Percentiles rank a stretch among this genome's conserved stretches.
These are phyloP conservation scores for Axinella damicornis DNA, from an alignment of 37 sponge, comb jelly and placozoan species.

Conservation along the genomic window DNA sequence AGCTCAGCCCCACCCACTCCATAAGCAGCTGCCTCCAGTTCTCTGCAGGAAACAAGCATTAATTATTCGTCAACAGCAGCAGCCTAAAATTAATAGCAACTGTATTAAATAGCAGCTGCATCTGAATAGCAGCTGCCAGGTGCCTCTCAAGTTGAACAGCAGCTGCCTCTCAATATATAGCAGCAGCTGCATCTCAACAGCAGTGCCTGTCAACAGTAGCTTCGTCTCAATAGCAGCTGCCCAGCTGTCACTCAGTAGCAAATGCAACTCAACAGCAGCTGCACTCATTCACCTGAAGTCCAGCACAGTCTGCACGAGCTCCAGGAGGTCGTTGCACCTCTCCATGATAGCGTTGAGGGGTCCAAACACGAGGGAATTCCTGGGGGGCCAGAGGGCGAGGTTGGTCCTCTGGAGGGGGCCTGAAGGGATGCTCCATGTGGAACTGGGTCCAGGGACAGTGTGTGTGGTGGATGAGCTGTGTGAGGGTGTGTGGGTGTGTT, in stretches of 20 bases:
- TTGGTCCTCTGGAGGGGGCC: slow-evolving; percentile 67
- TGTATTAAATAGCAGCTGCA: too few relatives aligned
- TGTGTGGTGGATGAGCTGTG: background rate
- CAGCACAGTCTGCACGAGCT: slow-evolving; percentile 83
- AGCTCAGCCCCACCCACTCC: background rate
- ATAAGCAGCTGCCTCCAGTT: slow-evolving; percentile 15
- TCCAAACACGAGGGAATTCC: slow-evolving; percentile 78
- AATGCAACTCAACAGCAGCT: too few relatives aligned
- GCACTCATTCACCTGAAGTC: slow-evolving; percentile 76
- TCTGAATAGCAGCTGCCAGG: too few relatives aligned
- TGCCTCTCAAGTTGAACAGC: too few relatives aligned
- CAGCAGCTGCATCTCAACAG: too few relatives aligned
- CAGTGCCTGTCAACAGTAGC: too few relatives aligned
- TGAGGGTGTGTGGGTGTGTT: too few relatives aligned
- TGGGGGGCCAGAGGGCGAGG: slow-evolving; percentile 78
- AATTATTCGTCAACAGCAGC: too few relatives aligned
- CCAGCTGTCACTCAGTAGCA: too few relatives aligned
- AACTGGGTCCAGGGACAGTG: slow-evolving; percentile 2
- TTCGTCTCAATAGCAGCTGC: too few relatives aligned
- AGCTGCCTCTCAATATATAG: too few relatives aligned
- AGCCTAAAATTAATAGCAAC: too few relatives aligned
- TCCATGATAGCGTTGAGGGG: slow-evolving; percentile 87
- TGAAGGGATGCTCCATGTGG: slow-evolving; percentile 9
- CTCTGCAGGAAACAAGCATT: slow-evolving; percentile 21
- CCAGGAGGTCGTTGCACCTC: slow-evolving; percentile 90